Percentiles rank a stretch among this genome's conserved stretches.
These are phyloP conservation scores for Sparidentex hasta DNA, from an alignment of 2,797 vertebrate genomes.

Conservation along the genomic window DNA sequence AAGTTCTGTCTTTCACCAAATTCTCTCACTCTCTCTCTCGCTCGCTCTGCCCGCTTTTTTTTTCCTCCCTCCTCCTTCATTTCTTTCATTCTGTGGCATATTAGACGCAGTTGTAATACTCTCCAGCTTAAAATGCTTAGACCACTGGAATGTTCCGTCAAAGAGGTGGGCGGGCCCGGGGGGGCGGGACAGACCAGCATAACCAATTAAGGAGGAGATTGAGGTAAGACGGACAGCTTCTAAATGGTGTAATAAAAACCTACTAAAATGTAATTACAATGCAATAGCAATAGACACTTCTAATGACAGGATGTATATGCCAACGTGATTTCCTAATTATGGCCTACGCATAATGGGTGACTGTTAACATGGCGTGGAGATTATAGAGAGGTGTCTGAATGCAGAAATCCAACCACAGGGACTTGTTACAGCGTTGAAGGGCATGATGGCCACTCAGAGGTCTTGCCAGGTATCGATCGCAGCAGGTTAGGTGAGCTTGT, in stretches of 20 bases:
- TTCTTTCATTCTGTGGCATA: constrained; percentile 80
- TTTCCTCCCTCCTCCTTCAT: constrained; percentile 48
- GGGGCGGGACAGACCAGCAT: constrained; percentile 80
- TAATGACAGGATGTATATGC: constrained; percentile 84
- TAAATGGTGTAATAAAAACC: constrained; percentile 85
- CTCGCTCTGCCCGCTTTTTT: constrained; percentile 38
- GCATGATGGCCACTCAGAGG: constrained; percentile 50
- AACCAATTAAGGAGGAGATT: constrained; percentile 88
- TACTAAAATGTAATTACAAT: constrained; percentile 86
- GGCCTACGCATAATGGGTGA: constrained; percentile 78
- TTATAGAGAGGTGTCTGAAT: constrained; percentile 85
- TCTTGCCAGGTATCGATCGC: constrained; percentile 57
- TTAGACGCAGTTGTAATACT: constrained; percentile 80
- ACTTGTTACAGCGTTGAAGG: constrained; percentile 70
- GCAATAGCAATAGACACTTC: constrained; percentile 85
- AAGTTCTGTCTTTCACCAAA: constrained; percentile 64
- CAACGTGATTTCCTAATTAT: constrained; percentile 84
- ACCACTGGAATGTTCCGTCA: constrained; percentile 84
- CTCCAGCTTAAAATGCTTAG: constrained; percentile 78
- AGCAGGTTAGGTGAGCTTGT: constrained; percentile 5
- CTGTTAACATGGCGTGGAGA: constrained; percentile 85
- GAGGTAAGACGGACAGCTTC: constrained; percentile 84
- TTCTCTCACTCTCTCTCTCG: constrained; percentile 45
- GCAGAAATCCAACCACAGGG: constrained; percentile 75
- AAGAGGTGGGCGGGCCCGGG: constrained; percentile 75